phyloP scores from a whole-genome alignment of 2,113 vertebrate genomes.

The Sialia sialis region DNA sequence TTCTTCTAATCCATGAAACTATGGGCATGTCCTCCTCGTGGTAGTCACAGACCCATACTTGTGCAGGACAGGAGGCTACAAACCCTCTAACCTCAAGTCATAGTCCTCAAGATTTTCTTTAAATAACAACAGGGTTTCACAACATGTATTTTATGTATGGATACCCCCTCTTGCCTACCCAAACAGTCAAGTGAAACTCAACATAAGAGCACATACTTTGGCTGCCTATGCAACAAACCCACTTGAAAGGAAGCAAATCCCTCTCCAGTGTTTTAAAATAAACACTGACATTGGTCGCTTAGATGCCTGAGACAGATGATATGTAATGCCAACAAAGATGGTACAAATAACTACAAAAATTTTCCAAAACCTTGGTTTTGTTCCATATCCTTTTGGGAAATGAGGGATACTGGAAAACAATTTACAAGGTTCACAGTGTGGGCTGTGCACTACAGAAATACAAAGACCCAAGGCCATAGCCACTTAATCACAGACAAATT shows the following conservation, averaged over 20 bases:
- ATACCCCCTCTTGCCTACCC: not conserved
- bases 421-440: not conserved
- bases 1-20: not conserved
- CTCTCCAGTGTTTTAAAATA: not conserved
- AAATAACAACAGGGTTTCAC: not conserved
- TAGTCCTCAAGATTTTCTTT: not conserved
- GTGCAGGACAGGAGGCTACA: not conserved
- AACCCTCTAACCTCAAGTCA: not conserved
- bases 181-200: not conserved
- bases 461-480: not conserved
- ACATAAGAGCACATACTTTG: fast-evolving
- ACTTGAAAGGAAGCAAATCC: not conserved
- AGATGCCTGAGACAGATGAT: not conserved
- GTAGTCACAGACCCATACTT: not conserved
- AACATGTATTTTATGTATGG: not conserved
- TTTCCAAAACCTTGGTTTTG: not conserved
- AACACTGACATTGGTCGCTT: not conserved
- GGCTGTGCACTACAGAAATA: not conserved
- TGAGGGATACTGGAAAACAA: not conserved
- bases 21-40: fast-evolving
- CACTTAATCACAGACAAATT: not conserved
- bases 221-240: not conserved
- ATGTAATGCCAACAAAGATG: not conserved
- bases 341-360: not conserved
- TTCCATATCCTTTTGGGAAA: not conserved